Evolutionary conservation across 2,888 invertebrate genomes (phyloP), one percentile per base, ranked within the genome.

Genomic region (Amphimallon solstitiale): DNA sequence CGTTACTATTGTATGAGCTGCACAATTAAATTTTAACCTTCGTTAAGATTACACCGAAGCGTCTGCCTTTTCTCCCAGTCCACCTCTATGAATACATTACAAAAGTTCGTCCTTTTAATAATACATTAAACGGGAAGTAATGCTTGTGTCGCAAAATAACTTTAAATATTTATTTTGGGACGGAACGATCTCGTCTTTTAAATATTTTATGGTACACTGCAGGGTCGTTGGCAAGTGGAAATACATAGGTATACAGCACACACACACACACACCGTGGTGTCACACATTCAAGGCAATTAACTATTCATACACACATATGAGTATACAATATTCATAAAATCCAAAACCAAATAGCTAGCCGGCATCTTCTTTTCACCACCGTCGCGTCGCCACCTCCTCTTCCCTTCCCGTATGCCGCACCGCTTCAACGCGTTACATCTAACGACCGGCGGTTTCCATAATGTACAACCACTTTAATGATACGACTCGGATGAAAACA

Each of bases 251-350:
- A n/a, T n/a, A n/a, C n/a, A n/a, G n/a, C n/a, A n/a, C n/a, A n/a
- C n/a, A n/a, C n/a, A n/a, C n/a, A n/a, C n/a, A n/a, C n/a, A n/a
- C 29, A 23, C 40, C 56, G 40, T 56, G 40, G 40, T 56, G 40
- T 56, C 29, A 29, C 29, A 29, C 29, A 29, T 29, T 29, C 29
- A 56, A n/a, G 21, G 56, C 23, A 56, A 56, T 56, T 56, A 56
- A 56, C 23, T 40, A 56, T 56, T 56, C 56, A 56, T 56, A 29
- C 29, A 9, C 29, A 29, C 9, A 56, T 43, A n/a, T n/a, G n/a
- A n/a, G 56, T 40, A 56, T 56, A 56, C 56, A 56, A 56, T 56
- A 56, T 56, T 56, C 56, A 56, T 56, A 56, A 40, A 56, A 56
- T 56, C 38, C 56, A 40, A 38, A 56, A 43, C 38, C 56, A 35